These are phyloP conservation scores for Amiota minor DNA, from an alignment of 2,888 invertebrate species.

Conservation along the genomic window DNA sequence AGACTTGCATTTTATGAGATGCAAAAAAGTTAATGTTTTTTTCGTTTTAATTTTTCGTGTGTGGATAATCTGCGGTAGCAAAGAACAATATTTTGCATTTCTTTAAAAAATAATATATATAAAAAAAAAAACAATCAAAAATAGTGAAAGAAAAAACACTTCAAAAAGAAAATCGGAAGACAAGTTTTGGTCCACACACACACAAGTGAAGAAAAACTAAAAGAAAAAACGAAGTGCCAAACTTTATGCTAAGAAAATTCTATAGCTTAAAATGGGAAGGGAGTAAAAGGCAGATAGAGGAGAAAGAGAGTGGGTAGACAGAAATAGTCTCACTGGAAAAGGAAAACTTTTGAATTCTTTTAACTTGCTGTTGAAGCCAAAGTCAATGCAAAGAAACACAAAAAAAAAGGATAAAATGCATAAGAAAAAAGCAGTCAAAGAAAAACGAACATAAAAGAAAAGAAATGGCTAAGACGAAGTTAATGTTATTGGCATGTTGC, in stretches of 20 bases:
- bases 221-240: not conserved
- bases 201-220: not conserved
- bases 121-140: slow-evolving; percentile 5
- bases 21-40: not conserved
- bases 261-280: not conserved
- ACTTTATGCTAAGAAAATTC: slow-evolving; percentile 10
- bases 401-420: slow-evolving; percentile 24
- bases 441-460: not conserved
- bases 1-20: slow-evolving; percentile 1
- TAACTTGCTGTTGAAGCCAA: slow-evolving; percentile 2
- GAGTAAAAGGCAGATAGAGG: too few relatives aligned
- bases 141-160: not conserved
- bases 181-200: not conserved
- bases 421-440: not conserved
- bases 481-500: slow-evolving; percentile 35
- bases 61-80: not conserved
- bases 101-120: not conserved
- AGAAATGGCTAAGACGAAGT: slow-evolving; percentile 22
- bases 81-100: slow-evolving; percentile 1
- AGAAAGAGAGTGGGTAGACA: not conserved
- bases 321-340: not conserved
- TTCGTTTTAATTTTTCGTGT: slow-evolving; percentile 14
- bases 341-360: slow-evolving; percentile 16
- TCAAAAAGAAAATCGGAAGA: slow-evolving; percentile 1
- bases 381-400: slow-evolving; percentile 20